Base-by-base conservation (phyloP, 1,140 invertebrate species). In the Adoxophyes honmai region DNA sequence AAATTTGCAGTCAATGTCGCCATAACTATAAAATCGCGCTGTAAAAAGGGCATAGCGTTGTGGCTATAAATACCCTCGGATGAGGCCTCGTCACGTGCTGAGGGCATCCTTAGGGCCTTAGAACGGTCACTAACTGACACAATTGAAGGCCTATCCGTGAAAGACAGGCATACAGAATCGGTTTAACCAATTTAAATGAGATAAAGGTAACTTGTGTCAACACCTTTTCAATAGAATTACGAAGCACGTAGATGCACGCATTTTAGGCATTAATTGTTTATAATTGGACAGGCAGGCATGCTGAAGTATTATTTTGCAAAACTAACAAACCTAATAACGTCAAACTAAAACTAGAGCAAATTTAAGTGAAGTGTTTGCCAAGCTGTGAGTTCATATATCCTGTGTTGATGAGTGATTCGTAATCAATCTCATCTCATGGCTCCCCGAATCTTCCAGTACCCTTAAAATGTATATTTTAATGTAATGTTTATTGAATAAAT, bases 61-160 rank as follows among this genome's bases (percentile, higher is more conserved):
- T 52, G 56, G 34, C 60, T 70, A 78, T 44, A 33, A 67, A 66
- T 52, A 51, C 59, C 59, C 42, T 52, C 60, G 34, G 44, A n/a
- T 35, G 34, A 70, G 75, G 69, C 80, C 78, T 81, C 77, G 78
- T 73, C 77, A 82, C 83, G 78, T 71, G 68, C 73, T 75, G 68
- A 81, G 80, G 77, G 74, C 77, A 66, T 68, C 57, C 60, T 62
- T 70, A 79, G 77, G 78, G 75, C 79, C 77, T 76, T 77, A 81
- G 75, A 79, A 73, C 64, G 53, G 59, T 70, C 68, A 66, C 70
- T 69, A 73, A 52, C 55, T 64, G 67, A 66, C 70, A 62, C 33
- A 18, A 36, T 54, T 57, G 72, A 78, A 84, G 79, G 78, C 59
- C 65, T 56, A 37, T 54, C 21, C 34, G 52, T 66, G 57, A 68